phyloP scores from a whole-genome alignment of 2,797 vertebrate genomes.

The Rhinophrynus dorsalis region DNA sequence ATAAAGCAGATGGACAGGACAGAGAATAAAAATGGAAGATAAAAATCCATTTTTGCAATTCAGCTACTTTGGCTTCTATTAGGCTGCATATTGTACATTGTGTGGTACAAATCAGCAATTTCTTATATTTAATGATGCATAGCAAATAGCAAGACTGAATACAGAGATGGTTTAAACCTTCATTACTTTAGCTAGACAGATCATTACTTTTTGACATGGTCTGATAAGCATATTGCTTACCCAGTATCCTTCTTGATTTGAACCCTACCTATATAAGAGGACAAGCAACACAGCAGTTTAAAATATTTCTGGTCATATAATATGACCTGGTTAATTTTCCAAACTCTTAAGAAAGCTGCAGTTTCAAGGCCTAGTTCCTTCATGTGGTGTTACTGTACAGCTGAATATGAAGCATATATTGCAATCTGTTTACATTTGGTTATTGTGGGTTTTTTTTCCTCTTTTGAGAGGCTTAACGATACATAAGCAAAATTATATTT shows the following conservation, averaged over 20 bases:
- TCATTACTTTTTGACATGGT: slow-evolving; percentile 45
- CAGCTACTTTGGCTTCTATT: slow-evolving; percentile 36
- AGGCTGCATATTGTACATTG: slow-evolving; percentile 43
- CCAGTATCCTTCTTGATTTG: slow-evolving; percentile 35
- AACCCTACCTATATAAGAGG: slow-evolving; percentile 32
- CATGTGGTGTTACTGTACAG: too few relatives aligned
- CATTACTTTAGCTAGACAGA: slow-evolving; percentile 43
- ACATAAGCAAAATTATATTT: too few relatives aligned
- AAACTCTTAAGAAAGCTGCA: too few relatives aligned
- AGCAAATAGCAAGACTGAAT: slow-evolving; percentile 27
- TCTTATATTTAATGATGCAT: slow-evolving; percentile 41
- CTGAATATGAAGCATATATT: too few relatives aligned
- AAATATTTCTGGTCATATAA: too few relatives aligned
- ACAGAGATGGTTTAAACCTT: slow-evolving; percentile 38
- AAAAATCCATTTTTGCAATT: slow-evolving; percentile 31
- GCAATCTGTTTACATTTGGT: too few relatives aligned
- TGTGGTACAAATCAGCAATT: slow-evolving; percentile 44
- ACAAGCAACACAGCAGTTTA: slow-evolving; percentile 15
- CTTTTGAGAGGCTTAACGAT: too few relatives aligned
- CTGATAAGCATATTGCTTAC: slow-evolving; percentile 44
- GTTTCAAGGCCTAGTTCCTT: too few relatives aligned
- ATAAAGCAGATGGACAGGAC: too few relatives aligned
- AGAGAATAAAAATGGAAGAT: slow-evolving; percentile 3
- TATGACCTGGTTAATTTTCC: too few relatives aligned
- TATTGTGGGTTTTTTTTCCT: too few relatives aligned